Evolutionary conservation across 2,797 vertebrate genomes (phyloP).

Genomic region (Coregonus ussuriensis): DNA sequence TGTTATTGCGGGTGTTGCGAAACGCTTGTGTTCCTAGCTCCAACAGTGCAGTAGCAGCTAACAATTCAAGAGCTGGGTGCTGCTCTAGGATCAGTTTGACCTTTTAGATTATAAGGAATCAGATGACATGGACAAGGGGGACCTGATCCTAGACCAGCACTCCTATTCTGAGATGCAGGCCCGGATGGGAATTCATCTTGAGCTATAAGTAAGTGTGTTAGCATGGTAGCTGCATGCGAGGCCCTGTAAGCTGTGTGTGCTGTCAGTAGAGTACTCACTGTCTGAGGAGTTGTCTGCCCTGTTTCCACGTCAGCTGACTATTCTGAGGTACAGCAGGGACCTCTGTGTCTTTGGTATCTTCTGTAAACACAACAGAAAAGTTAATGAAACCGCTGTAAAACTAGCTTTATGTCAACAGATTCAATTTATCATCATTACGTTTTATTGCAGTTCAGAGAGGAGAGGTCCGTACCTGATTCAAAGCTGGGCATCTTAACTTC

Average conservation of each 20-base stretch:
- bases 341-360: conserved; percentile 97
- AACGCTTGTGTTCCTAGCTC: too few relatives aligned
- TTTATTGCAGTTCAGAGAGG: background rate
- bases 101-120: background rate
- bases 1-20: too few relatives aligned
- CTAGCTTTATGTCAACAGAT: background rate
- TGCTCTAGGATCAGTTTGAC: background rate
- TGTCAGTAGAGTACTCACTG: conserved; percentile 82
- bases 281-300: conserved; percentile 94
- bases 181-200: background rate
- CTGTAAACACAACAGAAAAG: conserved; percentile 61
- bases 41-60: too few relatives aligned
- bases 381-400: background rate
- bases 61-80: background rate
- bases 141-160: too few relatives aligned
- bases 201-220: background rate
- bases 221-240: too few relatives aligned
- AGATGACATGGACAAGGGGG: background rate
- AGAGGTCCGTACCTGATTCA: conserved; percentile 84
- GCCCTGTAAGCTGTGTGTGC: too few relatives aligned
- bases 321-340: conserved; percentile 92
- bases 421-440: background rate
- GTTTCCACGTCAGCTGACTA: conserved; percentile 98
- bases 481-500: conserved; percentile 97
- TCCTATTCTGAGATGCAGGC: too few relatives aligned